Conservation (phyloP, 1,140 invertebrate species). For the Ostrea denselamellosa region DNA sequence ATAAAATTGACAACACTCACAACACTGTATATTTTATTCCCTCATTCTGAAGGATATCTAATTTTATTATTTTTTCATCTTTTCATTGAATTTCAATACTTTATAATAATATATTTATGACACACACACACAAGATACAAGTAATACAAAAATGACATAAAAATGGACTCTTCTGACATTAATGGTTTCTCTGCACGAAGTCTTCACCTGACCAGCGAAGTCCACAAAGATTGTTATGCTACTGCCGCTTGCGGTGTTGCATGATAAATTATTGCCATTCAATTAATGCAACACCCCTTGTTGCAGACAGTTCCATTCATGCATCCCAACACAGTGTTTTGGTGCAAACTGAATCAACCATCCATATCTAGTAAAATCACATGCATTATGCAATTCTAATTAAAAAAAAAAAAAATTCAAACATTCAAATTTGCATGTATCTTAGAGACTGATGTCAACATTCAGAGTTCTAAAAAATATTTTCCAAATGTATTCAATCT, state of each 20-base stretch:
- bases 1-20: not conserved
- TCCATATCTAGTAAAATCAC: not conserved
- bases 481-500: not conserved
- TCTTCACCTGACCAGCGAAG: not conserved
- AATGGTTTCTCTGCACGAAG: not conserved
- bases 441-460: not conserved
- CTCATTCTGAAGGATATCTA: constrained; percentile 13
- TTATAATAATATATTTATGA: constrained; percentile 38
- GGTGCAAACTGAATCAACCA: not conserved
- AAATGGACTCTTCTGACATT: not conserved
- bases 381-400: not conserved
- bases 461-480: not conserved
- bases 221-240: not conserved
- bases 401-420: not conserved
- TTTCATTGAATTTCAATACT: constrained; percentile 12
- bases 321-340: not conserved
- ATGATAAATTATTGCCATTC: constrained; percentile 34
- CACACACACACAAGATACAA: constrained; percentile 38
- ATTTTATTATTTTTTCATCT: constrained; percentile 37
- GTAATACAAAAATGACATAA: constrained; percentile 34
- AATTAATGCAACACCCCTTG: not conserved
- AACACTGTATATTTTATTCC: not conserved
- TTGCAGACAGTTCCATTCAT: not conserved
- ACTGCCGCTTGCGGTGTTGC: not conserved
- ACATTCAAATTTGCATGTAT: not conserved